Base-by-base conservation (phyloP, 2,888 invertebrate species). In the Drosophila mercatorum region DNA sequence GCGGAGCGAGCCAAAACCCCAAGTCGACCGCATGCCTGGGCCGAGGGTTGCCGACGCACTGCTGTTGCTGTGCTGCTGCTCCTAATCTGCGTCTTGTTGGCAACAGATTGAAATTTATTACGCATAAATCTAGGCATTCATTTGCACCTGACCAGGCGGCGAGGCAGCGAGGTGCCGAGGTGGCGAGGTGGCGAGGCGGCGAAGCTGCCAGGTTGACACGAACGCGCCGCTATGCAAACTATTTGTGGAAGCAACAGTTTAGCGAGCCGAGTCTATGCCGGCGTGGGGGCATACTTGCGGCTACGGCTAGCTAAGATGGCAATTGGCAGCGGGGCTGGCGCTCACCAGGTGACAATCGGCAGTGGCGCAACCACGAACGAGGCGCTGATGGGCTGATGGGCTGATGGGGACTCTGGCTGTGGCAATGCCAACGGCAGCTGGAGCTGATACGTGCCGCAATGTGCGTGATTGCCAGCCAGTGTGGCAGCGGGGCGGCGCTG, bases 41-140 rank as follows among this genome's bases (percentile, higher is more conserved):
- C 22, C 22, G 22, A 22, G 22, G 22, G 22, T 22, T 22, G 22
- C 22, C 22, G 22, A 22, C 22, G 22, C 22, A 22, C 22, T 22
- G 22, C 22, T 2, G 22, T 22, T 22, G 22, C 22, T 22, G 22
- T 22, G 22, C 22, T 22, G 55, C 47, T 57, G 81, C 67, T 61
- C 70, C 86, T 84, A 90, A 84, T 84, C 83, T 85, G 83, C 89
- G 90, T 86, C 84, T 88, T 90, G 84, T 84, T 81, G 85, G 90
- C 88, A 91, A 90, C 81, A 91, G 86, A 91, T 92, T 91, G 89
- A 89, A 91, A 92, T 92, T 91, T 91, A 92, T 92, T 92, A 90
- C 84, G 88, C 91, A 92, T 92, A 91, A 92, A 91, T 91, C 91
- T 87, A 83, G 87, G 85, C 90, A 85, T 90, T 86, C 89, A 82